Base-by-base conservation (phyloP, 2,888 invertebrate species). In the Drosophila setosimentum region DNA sequence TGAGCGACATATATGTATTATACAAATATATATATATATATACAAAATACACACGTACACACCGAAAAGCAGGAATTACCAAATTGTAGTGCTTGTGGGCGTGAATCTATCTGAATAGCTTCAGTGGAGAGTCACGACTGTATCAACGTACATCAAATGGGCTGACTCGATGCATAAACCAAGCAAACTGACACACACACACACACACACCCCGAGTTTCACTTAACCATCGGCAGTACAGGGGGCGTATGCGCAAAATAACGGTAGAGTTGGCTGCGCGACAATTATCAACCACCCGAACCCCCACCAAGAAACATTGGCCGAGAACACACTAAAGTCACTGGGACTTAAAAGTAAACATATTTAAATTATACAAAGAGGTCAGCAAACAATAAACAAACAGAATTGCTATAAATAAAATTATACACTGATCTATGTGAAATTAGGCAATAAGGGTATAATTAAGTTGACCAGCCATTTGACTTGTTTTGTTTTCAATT, bases 201-300 rank as follows among this genome's bases (percentile, higher is more conserved):
- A 18, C 18, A 33, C 21, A 18, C 18, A 27, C 10, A 18, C 6
- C 6, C 18, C 10, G 8, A 29, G 51, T 29, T 58, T 29, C 18
- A 42, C 40, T 40, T 42, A 29, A 48, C 66, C 40, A 60, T 42
- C 21, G 63, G 6, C 40, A n/a, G 51, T 11, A 7, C 37, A 35
- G 7, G 48, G 62, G 74, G 69, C 75, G 75, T 74, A 74, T 74
- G 30, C 62, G 61, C 45, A 58, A 72, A 27, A 33, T 32, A 59
- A 35, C 18, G 16, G 30, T 37, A 3, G 0, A 49, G 24, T 49
- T 49, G 27, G 53, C 2, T 29, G n/a, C 37, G 30, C 21, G 30
- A 3, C 45, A n/a, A n/a, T n/a, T n/a, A n/a, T n/a, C n/a, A n/a
- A 45, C 7, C 13, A 13, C 21, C 42, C 33, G 0, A 3, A 29